Evolutionary conservation across 2,888 invertebrate species (phyloP).

Genomic region (Drosophila neonasuta): DNA sequence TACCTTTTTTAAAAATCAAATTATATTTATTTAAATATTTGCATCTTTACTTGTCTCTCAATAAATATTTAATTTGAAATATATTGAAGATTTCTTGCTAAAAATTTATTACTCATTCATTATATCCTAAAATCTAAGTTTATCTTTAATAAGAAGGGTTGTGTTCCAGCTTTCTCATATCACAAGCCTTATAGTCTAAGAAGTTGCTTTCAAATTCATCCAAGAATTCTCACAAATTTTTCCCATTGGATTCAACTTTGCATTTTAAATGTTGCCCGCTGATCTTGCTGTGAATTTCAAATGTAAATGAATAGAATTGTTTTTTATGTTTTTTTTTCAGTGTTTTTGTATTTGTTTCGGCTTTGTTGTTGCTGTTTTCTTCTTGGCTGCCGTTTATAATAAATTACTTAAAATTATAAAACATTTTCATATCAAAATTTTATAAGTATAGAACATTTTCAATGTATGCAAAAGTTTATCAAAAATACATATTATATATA

Average conservation of each 20-base stretch:
- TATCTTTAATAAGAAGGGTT: too few species aligned
- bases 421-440: conserved; percentile 78
- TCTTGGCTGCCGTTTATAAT: conserved; percentile 57
- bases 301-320: conserved; percentile 59
- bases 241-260: neutral
- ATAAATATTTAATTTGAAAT: neutral
- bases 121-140: too few species aligned
- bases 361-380: conserved; percentile 10
- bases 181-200: too few species aligned
- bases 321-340: conserved; percentile 17
- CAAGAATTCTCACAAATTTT: neutral
- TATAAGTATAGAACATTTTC: conserved; percentile 63
- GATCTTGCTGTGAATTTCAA: neutral
- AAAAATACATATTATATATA: conserved; percentile 62
- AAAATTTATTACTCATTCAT: too few species aligned
- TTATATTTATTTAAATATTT: neutral
- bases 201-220: neutral
- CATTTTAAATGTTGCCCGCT: conserved; percentile 6
- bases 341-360: conserved; percentile 40
- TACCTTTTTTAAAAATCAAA: too few species aligned
- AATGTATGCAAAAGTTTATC: conserved; percentile 68
- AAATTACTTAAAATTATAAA: conserved; percentile 80
- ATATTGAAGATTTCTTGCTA: neutral
- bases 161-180: neutral
- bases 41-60: too few species aligned